These are phyloP conservation scores for Idaea dimidiata DNA, from an alignment of 2,888 invertebrate genomes.

Conservation along the genomic window DNA sequence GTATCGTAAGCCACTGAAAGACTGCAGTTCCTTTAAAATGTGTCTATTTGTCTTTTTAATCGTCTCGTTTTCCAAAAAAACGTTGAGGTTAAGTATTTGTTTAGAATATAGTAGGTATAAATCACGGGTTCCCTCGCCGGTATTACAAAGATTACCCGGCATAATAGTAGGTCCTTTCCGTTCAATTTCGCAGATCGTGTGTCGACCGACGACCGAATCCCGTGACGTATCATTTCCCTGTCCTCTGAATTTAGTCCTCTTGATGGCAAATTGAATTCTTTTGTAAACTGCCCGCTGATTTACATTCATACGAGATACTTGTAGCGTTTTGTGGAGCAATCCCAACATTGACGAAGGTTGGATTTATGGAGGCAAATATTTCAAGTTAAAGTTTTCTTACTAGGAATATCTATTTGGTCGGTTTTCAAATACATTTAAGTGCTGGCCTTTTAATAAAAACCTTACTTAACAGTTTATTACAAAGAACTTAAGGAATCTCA, in stretches of 20 bases:
- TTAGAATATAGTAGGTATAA: conserved; percentile 29
- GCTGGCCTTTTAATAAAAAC: background rate
- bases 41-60: conserved; percentile 26
- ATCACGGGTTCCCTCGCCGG: conserved; percentile 35
- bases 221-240: conserved; percentile 53
- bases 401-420: background rate
- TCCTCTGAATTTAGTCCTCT: conserved; percentile 44
- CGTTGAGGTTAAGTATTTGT: conserved; percentile 33
- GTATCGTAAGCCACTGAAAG: background rate
- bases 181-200: conserved; percentile 64
- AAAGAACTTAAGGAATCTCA: no score
- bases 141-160: conserved; percentile 57
- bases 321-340: conserved; percentile 10
- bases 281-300: conserved; percentile 34
- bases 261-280: conserved; percentile 58
- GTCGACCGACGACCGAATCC: conserved; percentile 33
- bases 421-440: background rate
- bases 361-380: background rate
- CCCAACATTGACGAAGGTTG: background rate
- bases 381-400: background rate
- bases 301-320: conserved; percentile 23
- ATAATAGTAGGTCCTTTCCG: conserved; percentile 59
- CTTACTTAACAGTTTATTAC: background rate
- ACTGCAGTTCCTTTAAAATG: conserved; percentile 8
- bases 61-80: conserved; percentile 23